phyloP scores from a whole-genome alignment of 64 coral and sea anemone species.

The Stichodactyla mertensii region DNA sequence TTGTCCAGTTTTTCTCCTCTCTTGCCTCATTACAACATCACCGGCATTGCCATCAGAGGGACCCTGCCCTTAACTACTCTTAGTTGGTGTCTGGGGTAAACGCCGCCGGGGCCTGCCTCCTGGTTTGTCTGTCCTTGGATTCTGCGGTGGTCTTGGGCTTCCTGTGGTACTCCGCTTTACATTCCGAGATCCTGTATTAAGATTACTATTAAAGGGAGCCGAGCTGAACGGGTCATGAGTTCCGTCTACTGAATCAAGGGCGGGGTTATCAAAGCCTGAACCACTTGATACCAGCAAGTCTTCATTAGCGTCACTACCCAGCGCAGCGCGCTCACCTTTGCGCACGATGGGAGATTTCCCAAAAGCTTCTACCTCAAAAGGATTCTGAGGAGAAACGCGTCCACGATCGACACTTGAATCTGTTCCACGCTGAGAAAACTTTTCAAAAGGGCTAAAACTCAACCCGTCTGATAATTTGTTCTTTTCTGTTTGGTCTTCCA shows the following conservation, averaged over 20 bases:
- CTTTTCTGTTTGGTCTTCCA: neutral
- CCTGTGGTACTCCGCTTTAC: neutral
- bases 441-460: neutral
- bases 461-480: neutral
- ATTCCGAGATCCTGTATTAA: slow-evolving; percentile 16
- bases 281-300: neutral
- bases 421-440: neutral
- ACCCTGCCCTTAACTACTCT: neutral
- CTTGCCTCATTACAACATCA: neutral
- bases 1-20: neutral
- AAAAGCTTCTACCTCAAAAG: slow-evolving; percentile 8
- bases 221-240: slow-evolving; percentile 44
- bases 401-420: neutral
- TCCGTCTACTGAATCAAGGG: slow-evolving; percentile 31
- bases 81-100: slow-evolving; percentile 46
- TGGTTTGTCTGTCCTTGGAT: neutral
- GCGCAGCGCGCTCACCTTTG: slow-evolving; percentile 27
- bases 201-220: slow-evolving; percentile 43
- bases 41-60: neutral
- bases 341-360: neutral
- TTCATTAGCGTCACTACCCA: neutral
- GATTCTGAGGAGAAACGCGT: slow-evolving; percentile 13
- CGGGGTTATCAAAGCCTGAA: slow-evolving; percentile 37
- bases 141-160: neutral
- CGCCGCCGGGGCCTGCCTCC: slow-evolving; percentile 26